Evolutionary conservation across 2,113 vertebrate genomes (phyloP).

Genomic region (Otolemur garnettii): DNA sequence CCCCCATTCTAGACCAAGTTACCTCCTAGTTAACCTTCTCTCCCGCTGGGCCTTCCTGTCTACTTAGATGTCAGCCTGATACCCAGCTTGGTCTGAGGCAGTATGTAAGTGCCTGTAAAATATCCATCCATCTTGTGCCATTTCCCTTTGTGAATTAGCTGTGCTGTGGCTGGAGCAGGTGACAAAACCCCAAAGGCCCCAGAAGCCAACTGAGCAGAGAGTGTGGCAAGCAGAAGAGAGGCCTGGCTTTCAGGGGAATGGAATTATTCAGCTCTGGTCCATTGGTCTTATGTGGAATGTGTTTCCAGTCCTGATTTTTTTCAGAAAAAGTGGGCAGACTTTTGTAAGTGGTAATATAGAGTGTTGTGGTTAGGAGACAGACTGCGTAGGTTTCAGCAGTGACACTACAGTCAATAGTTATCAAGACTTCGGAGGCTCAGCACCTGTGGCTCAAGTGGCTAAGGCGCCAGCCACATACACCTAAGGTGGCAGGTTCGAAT

Average conservation of each 20-base stretch:
- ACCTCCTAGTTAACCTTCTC: neutral
- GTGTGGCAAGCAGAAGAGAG: neutral
- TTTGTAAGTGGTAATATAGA: neutral
- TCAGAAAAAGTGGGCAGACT: neutral
- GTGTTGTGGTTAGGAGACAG: neutral
- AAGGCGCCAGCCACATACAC: too few relatives aligned
- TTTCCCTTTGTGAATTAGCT: neutral
- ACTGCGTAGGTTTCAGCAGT: neutral
- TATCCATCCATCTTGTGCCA: neutral
- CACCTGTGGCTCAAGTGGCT: too few relatives aligned
- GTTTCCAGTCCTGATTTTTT: slow-evolving; percentile 12
- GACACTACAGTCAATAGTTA: neutral
- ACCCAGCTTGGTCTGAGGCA: neutral
- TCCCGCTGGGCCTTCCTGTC: neutral
- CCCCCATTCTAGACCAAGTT: neutral
- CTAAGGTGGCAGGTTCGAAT: too few relatives aligned
- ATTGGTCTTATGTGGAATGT: neutral
- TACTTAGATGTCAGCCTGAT: neutral
- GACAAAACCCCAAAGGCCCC: neutral
- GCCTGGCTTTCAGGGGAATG: neutral
- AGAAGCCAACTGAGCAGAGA: neutral
- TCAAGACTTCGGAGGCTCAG: neutral
- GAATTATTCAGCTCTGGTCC: neutral
- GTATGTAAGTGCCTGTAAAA: neutral
- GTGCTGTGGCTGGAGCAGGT: neutral